These are phyloP conservation scores for Dascillus cervinus DNA, from an alignment of 2,888 invertebrate species.

Conservation along the genomic window DNA sequence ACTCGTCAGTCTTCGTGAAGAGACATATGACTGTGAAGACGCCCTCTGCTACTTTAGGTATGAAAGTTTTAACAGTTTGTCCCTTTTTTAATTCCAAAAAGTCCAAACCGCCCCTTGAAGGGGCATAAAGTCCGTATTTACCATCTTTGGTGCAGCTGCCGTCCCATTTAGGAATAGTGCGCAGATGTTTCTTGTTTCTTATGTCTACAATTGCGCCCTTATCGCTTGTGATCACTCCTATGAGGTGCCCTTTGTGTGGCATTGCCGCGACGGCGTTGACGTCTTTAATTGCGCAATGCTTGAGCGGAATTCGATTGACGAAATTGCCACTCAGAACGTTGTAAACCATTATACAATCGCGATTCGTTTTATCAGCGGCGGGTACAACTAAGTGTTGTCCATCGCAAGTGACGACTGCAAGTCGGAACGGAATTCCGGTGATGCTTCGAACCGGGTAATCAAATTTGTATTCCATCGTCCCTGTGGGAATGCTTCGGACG, in stretches of 20 bases:
- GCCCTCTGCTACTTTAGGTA: constrained; percentile 92
- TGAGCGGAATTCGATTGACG: constrained; percentile 45
- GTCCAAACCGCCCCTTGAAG: constrained; percentile 87
- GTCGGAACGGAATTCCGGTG: constrained; percentile 62
- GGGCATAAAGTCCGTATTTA: constrained; percentile 87
- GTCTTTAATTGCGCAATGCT: constrained; percentile 56
- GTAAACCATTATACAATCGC: constrained; percentile 77
- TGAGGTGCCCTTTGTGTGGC: constrained; percentile 76
- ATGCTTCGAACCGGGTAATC: constrained; percentile 73
- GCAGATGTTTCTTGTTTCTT: constrained; percentile 77
- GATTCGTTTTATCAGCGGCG: constrained; percentile 72
- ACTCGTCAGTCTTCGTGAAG: constrained; percentile 90
- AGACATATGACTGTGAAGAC: constrained; percentile 93
- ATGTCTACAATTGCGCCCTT: constrained; percentile 88
- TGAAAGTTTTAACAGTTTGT: constrained; percentile 78
- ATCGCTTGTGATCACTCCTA: constrained; percentile 83
- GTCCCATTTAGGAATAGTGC: constrained; percentile 87
- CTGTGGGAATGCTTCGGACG: constrained; percentile 63
- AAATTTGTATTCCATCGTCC: constrained; percentile 70
- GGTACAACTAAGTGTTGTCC: constrained; percentile 68
- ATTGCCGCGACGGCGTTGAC: constrained; percentile 68
- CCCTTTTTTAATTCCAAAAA: constrained; percentile 88
- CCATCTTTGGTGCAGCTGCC: constrained; percentile 82
- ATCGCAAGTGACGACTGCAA: constrained; percentile 76
- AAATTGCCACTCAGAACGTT: constrained; percentile 70